Evolutionary conservation across 2,797 vertebrate species (phyloP), one percentile per base, ranked within the genome.

Genomic region (Fratercula arctica): DNA sequence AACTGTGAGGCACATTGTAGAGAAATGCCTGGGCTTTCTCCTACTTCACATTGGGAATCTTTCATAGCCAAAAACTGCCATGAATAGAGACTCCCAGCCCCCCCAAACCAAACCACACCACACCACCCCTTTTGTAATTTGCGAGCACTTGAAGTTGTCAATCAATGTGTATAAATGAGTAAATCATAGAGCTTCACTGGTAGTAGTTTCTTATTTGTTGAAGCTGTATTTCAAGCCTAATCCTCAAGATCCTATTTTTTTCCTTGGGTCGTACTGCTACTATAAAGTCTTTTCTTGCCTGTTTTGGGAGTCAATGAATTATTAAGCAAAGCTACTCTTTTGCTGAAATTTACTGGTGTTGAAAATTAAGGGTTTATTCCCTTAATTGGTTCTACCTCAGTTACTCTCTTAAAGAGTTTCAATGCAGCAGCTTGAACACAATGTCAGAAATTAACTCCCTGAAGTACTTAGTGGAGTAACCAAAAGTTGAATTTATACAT

Each of bases 121-220:
- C 41, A 15, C 0, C 0, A n/a, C 7, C 11, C 9, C 46, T 63
- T 59, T 13, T 28, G 5, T 54, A 82, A 67, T 67, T 84, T 88
- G 19, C 13, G 7, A 10, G 5, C 59, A 50, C 10, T 10, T 0
- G 0, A 87, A 10, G 6, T 24, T 75, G 21, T 29, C 7, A 33
- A 53, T 80, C 37, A 39, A 17, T 39, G 16, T 57, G 4, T 64
- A 16, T 60, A 63, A 83, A 67, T 59, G 13, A 67, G 7, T 45
- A 80, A 85, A 50, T 37, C 18, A 43, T 37, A 64, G 4, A 61
- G 1, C 19, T 74, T 92, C 4, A 17, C 29, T 21, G 50, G 7
- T 54, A 28, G 19, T 35, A 43, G 16, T 64, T 69, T 63, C 51
- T 54, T 72, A 16, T 29, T 41, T 46, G 5, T 51, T 35, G 35